phyloP scores from a whole-genome alignment of 2,797 vertebrate species.

The Esox lucius region DNA sequence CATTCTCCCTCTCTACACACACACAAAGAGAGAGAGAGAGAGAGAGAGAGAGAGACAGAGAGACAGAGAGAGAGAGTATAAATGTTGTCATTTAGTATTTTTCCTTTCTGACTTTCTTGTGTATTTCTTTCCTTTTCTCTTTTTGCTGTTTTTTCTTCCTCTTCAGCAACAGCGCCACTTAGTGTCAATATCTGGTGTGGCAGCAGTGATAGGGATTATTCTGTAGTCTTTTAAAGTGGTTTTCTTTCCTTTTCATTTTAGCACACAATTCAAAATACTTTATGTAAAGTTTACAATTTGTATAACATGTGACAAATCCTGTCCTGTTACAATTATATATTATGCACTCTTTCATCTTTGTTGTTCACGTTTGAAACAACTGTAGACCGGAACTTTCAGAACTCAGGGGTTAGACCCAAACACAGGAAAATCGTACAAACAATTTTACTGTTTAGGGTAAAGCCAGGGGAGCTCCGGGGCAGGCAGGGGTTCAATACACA shows the following conservation, averaged over 20 bases:
- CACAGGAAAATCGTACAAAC: too few species aligned
- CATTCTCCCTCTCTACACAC: conserved; percentile 29
- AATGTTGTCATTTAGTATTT: neutral
- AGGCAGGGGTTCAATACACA: too few species aligned
- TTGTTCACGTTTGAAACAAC: neutral
- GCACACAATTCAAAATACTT: neutral
- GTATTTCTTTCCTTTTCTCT: conserved; percentile 19
- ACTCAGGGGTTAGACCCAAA: too few species aligned
- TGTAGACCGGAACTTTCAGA: neutral
- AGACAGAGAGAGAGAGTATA: too few species aligned
- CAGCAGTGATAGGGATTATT: neutral
- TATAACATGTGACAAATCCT: neutral
- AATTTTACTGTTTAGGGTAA: too few species aligned
- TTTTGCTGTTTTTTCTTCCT: conserved; percentile 11
- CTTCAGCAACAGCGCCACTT: conserved; percentile 53
- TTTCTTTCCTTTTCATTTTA: neutral
- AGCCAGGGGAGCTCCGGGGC: too few species aligned
- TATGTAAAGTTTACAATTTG: neutral
- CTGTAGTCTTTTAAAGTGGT: neutral
- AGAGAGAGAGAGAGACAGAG: too few species aligned
- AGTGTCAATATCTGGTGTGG: conserved; percentile 53
- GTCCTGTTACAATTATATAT: neutral
- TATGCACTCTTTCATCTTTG: neutral
- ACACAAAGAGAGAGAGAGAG: neutral
- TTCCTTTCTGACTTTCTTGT: conserved; percentile 5